Conservation (phyloP, 2,113 vertebrate species). For the Melanotaenia duboulayi region DNA sequence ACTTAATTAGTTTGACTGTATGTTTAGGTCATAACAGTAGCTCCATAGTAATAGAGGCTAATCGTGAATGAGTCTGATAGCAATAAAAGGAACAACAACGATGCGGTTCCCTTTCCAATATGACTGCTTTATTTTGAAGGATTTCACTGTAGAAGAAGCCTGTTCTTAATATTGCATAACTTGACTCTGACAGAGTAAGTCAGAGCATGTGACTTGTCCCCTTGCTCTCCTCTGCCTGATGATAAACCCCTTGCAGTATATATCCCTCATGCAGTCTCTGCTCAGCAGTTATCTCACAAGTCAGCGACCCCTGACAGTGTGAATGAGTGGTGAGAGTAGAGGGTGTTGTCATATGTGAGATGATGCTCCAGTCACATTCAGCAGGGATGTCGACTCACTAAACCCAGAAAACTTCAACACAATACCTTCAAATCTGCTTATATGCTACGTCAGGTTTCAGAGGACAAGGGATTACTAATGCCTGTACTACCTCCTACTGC, state of each 20-base stretch:
- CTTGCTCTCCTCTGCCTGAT: slow-evolving; percentile 49
- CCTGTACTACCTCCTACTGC: not conserved
- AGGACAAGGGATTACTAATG: slow-evolving; percentile 34
- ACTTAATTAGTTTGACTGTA: not conserved
- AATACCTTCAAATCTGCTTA: slow-evolving; percentile 49
- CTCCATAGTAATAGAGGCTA: not conserved
- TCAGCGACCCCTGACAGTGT: slow-evolving; percentile 24
- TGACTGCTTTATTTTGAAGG: slow-evolving; percentile 70
- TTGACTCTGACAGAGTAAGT: slow-evolving; percentile 67
- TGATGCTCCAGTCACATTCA: slow-evolving; percentile 51
- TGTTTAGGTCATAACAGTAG: not conserved
- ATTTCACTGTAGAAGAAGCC: slow-evolving; percentile 19
- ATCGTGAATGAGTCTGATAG: not conserved
- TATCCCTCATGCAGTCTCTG: slow-evolving; percentile 42
- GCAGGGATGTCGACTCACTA: slow-evolving; percentile 51
- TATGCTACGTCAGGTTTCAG: slow-evolving; percentile 31
- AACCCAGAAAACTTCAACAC: slow-evolving; percentile 52
- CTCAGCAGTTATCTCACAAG: slow-evolving; percentile 44
- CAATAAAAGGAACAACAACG: not conserved
- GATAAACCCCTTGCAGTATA: slow-evolving; percentile 41
- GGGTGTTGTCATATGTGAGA: slow-evolving; percentile 42
- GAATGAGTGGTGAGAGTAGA: slow-evolving; percentile 32
- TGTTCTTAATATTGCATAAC: slow-evolving; percentile 53
- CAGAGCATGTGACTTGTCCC: slow-evolving; percentile 70
- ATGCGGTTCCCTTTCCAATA: not conserved